phyloP scores from a whole-genome alignment of 2,888 invertebrate genomes.

The Oligia strigilis region DNA sequence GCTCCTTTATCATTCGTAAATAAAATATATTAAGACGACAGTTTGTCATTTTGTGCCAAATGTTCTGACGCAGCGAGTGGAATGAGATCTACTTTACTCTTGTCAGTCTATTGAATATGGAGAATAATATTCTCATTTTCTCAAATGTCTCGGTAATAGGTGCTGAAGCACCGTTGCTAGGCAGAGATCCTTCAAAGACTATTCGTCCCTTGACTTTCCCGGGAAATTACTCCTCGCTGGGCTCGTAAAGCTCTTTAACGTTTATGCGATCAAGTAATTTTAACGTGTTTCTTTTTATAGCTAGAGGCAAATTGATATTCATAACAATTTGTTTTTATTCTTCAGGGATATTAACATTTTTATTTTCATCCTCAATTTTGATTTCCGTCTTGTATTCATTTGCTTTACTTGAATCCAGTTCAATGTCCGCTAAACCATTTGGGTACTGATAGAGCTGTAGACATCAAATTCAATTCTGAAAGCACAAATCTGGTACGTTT shows the following conservation, averaged over 20 bases:
- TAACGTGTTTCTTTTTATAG: slow-evolving; percentile 47
- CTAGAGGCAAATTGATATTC: slow-evolving; percentile 40
- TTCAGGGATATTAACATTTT: slow-evolving; percentile 3
- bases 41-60: slow-evolving; percentile 9
- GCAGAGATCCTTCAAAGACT: slow-evolving; percentile 64
- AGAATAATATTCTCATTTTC: slow-evolving; percentile 51
- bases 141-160: slow-evolving; percentile 52
- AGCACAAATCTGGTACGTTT: slow-evolving; percentile 18
- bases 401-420: slow-evolving; percentile 9
- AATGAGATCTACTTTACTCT: slow-evolving; percentile 5
- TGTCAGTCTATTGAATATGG: slow-evolving; percentile 33
- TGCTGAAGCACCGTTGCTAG: slow-evolving; percentile 62
- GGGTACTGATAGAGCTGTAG: not conserved
- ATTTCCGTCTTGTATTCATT: slow-evolving; percentile 19
- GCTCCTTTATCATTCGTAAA: not conserved
- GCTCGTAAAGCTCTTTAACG: slow-evolving; percentile 54
- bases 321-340: slow-evolving; percentile 18
- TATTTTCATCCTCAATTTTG: slow-evolving; percentile 8
- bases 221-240: slow-evolving; percentile 63
- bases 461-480: slow-evolving; percentile 17
- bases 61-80: not conserved
- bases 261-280: slow-evolving; percentile 58
- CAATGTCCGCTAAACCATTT: slow-evolving; percentile 24
- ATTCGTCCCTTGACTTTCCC: slow-evolving; percentile 54
- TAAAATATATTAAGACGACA: slow-evolving; percentile 5